Conservation (phyloP, 2,113 vertebrate genomes). For the Equus przewalskii region DNA sequence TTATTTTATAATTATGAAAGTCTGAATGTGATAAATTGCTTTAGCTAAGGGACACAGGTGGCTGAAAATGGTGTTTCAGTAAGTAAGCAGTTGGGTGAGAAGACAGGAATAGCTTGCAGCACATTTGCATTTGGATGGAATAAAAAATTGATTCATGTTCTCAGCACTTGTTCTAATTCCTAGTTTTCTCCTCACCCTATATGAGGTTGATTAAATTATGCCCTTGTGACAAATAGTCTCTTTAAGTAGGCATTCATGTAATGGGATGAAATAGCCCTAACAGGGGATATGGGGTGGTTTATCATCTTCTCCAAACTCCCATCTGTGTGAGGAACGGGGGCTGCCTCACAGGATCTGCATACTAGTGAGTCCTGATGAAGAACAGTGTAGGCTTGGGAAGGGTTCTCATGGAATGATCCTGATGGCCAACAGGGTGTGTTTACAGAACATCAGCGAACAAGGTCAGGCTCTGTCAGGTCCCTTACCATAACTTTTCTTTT, state of each 20-base stretch:
- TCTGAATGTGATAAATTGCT: neutral
- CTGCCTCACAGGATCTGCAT: neutral
- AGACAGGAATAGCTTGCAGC: neutral
- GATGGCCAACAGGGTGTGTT: accelerated
- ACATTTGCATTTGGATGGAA: neutral
- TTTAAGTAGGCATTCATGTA: conserved; percentile 42
- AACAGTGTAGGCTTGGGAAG: neutral
- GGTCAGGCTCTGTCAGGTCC: neutral
- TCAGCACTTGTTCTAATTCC: neutral
- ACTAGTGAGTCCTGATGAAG: neutral
- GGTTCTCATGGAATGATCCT: neutral
- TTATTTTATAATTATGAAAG: neutral
- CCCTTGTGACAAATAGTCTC: neutral
- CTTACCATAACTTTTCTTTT: neutral
- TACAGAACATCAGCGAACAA: accelerated
- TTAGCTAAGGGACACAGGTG: neutral
- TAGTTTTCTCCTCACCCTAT: neutral
- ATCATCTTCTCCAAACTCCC: neutral
- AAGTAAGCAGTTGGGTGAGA: neutral
- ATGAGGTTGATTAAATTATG: conserved; percentile 57
- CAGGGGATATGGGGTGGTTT: neutral
- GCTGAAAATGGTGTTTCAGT: neutral
- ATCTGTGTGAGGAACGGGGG: neutral
- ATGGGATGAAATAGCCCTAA: neutral
- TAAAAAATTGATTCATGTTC: conserved; percentile 15